Percentiles rank a stretch among this genome's conserved stretches.
Conservation (phyloP, 2,113 vertebrate genomes). For the Anoplopoma fimbria region DNA sequence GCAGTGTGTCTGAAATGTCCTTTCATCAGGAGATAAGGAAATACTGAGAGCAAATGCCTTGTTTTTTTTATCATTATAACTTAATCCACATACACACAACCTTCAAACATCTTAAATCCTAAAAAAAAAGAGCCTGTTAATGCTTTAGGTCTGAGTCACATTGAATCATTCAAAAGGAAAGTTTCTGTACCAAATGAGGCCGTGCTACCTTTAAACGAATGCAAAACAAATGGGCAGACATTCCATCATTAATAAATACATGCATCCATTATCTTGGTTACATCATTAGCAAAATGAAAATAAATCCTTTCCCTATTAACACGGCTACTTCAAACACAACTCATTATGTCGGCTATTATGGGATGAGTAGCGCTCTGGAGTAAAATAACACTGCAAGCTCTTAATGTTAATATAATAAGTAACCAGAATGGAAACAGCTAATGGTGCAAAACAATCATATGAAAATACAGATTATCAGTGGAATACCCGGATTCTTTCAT, state of each 20-base stretch:
- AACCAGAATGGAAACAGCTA: constrained; percentile 55
- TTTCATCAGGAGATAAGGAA: constrained; percentile 25
- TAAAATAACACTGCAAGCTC: constrained; percentile 57
- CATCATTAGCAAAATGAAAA: constrained; percentile 62
- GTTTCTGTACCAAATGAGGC: constrained; percentile 54
- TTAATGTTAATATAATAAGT: constrained; percentile 45
- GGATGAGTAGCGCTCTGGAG: constrained; percentile 24
- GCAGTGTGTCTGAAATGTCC: constrained; percentile 47
- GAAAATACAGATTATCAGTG: constrained; percentile 41
- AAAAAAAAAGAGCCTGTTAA: constrained; percentile 43
- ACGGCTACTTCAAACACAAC: constrained; percentile 46
- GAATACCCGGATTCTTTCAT: constrained; percentile 19
- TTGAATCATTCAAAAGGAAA: constrained; percentile 41
- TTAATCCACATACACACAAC: constrained; percentile 37
- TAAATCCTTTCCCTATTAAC: constrained; percentile 28
- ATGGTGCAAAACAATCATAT: constrained; percentile 62
- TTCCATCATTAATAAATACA: constrained; percentile 83
- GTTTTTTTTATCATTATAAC: constrained; percentile 41
- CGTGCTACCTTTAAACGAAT: constrained; percentile 56
- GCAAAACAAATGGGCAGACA: constrained; percentile 57
- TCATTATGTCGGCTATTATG: constrained; percentile 44
- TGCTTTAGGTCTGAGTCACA: constrained; percentile 22
- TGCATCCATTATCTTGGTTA: constrained; percentile 71
- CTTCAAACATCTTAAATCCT: constrained; percentile 51
- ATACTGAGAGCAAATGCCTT: constrained; percentile 37